Evolutionary conservation across 2,113 vertebrate genomes (phyloP).

Genomic region (Ardeotis arabs): DNA sequence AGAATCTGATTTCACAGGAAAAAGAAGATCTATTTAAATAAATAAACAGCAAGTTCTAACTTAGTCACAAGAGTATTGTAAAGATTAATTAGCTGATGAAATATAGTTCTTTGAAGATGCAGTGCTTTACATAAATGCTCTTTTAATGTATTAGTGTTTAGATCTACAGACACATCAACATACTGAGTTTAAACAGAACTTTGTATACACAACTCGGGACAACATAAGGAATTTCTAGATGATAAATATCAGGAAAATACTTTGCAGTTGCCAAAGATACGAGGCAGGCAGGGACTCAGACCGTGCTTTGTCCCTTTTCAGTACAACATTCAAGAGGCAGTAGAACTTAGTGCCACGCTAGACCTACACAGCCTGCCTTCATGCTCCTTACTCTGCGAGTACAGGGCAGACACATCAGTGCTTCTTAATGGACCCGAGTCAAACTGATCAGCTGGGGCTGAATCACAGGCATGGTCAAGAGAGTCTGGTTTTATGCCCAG

Average conservation of each 20-base stretch:
- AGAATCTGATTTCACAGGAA: neutral
- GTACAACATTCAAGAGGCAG: neutral
- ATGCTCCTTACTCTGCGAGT: neutral
- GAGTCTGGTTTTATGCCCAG: neutral
- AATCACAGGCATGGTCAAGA: neutral
- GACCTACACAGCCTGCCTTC: neutral
- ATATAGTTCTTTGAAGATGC: neutral
- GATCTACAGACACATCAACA: neutral
- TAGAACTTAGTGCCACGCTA: neutral
- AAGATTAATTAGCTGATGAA: neutral
- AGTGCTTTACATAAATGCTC: neutral
- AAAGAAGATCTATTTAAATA: neutral
- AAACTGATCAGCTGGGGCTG: neutral
- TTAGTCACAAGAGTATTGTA: neutral
- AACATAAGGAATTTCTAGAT: neutral
- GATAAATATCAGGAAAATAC: neutral
- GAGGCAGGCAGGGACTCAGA: neutral
- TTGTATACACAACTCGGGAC: neutral
- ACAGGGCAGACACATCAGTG: neutral
- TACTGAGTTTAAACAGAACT: neutral
- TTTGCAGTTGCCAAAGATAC: neutral
- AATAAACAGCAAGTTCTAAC: neutral
- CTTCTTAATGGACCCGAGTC: accelerated
- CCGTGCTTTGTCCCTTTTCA: neutral
- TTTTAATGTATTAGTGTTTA: neutral